A percentile compares a stretch with the other conserved stretches of the same genome.
Conservation (phyloP, 2,113 vertebrate species). For the Brienomyrus longianalis region DNA sequence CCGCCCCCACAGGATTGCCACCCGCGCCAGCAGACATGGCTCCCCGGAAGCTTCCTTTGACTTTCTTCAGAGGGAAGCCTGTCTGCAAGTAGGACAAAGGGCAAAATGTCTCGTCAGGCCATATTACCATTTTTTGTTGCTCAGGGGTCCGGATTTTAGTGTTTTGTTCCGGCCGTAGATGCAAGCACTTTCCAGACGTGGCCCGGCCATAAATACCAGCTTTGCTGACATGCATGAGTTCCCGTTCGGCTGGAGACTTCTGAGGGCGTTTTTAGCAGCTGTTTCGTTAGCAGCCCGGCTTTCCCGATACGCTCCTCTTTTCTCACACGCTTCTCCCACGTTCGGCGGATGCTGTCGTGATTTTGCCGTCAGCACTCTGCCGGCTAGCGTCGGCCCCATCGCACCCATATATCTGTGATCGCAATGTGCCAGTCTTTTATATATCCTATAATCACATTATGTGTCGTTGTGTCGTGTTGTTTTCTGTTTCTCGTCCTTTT, state of each 20-base stretch:
- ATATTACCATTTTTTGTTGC: neutral
- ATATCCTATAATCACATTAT: neutral
- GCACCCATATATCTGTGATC: neutral
- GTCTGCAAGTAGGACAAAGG: neutral
- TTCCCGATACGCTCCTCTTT: neutral
- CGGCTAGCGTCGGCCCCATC: neutral
- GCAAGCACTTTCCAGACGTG: no score
- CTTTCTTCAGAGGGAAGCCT: neutral
- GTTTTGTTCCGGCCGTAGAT: neutral
- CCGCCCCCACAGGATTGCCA: neutral
- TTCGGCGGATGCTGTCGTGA: neutral
- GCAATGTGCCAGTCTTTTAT: neutral
- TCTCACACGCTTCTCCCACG: neutral
- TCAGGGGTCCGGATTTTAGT: neutral
- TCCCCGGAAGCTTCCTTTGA: neutral
- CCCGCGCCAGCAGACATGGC: neutral
- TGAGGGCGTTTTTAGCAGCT: neutral
- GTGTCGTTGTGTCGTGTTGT: neutral
- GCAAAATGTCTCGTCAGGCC: neutral
- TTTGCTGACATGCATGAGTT: neutral
- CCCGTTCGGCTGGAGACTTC: neutral
- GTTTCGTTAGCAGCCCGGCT: neutral
- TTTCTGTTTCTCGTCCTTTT: conserved; percentile 25
- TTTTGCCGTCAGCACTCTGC: neutral
- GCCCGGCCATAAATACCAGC: neutral